phyloP scores from a whole-genome alignment of 30 jellyfish, hydroid and myxozoan species.

The Calvadosia cruxmelitensis region DNA sequence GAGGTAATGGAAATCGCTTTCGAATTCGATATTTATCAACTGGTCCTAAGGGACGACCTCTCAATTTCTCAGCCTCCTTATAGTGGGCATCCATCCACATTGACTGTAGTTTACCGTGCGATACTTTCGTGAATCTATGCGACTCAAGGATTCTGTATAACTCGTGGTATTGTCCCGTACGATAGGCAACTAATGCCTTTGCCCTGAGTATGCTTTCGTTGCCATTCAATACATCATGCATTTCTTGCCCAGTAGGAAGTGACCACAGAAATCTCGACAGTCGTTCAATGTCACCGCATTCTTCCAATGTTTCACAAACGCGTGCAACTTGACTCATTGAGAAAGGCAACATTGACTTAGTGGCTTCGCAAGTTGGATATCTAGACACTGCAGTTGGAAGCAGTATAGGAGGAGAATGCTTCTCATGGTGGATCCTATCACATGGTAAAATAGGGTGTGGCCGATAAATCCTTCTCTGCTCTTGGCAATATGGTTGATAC shows the following conservation, averaged over 20 bases:
- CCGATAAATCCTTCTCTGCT: background rate
- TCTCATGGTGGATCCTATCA: background rate
- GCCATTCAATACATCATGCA: slow-evolving; percentile 44
- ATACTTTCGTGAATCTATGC: slow-evolving; percentile 58
- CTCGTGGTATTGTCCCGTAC: slow-evolving; percentile 81
- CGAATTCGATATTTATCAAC: slow-evolving; percentile 96
- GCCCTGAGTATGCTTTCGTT: slow-evolving; percentile 78
- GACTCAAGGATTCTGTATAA: slow-evolving; percentile 70
- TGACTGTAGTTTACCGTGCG: slow-evolving; percentile 79
- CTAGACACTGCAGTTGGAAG: background rate
- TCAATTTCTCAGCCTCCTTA: slow-evolving; percentile 75
- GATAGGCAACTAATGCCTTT: slow-evolving; percentile 76
- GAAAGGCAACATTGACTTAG: slow-evolving; percentile 27
- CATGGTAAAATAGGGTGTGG: background rate
- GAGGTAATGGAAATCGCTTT: slow-evolving; percentile 90
- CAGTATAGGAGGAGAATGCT: background rate
- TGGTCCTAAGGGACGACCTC: slow-evolving; percentile 93
- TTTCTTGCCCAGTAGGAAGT: slow-evolving; percentile 67
- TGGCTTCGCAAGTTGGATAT: too few species aligned
- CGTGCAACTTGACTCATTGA: slow-evolving; percentile 78
- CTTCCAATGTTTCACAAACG: slow-evolving; percentile 91
- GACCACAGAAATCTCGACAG: slow-evolving; percentile 87
- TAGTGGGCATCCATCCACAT: slow-evolving; percentile 98
- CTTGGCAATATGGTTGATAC: background rate
- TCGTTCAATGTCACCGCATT: slow-evolving; percentile 89